Percentiles rank a stretch among this genome's conserved stretches.
Evolutionary conservation across 2,797 vertebrate genomes (phyloP).

Genomic region (Nyctalus aviator): DNA sequence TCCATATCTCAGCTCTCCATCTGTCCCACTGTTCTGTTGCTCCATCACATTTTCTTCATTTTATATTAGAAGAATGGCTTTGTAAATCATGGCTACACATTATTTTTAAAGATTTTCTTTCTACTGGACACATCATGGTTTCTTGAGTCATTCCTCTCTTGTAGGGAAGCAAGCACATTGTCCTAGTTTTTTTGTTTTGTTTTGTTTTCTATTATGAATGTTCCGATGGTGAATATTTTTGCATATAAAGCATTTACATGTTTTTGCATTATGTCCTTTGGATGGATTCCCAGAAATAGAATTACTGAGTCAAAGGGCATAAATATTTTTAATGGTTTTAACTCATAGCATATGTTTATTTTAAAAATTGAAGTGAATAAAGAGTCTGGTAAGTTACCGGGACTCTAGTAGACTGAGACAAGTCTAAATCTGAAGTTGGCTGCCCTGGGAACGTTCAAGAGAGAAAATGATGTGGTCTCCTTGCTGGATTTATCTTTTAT

Average conservation of each 20-base stretch:
- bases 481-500: constrained; percentile 32
- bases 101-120: background rate
- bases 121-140: background rate
- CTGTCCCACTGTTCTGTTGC: no score
- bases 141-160: background rate
- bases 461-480: background rate
- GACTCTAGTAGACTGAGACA: background rate
- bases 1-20: rapidly evolving
- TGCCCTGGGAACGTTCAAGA: background rate
- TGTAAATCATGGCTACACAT: background rate
- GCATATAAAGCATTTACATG: constrained; percentile 75
- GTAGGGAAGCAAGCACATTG: background rate
- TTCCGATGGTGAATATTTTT: constrained; percentile 72
- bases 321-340: constrained; percentile 81
- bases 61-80: background rate
- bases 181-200: background rate
- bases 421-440: background rate
- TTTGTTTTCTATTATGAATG: constrained; percentile 20
- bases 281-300: constrained; percentile 81
- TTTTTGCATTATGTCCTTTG: constrained; percentile 81
- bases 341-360: constrained; percentile 76
- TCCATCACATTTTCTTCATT: background rate
- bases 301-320: constrained; percentile 81
- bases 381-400: constrained; percentile 62
- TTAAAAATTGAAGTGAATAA: constrained; percentile 69